Conservation (phyloP, 2,888 invertebrate species). For the Seira ritae region DNA sequence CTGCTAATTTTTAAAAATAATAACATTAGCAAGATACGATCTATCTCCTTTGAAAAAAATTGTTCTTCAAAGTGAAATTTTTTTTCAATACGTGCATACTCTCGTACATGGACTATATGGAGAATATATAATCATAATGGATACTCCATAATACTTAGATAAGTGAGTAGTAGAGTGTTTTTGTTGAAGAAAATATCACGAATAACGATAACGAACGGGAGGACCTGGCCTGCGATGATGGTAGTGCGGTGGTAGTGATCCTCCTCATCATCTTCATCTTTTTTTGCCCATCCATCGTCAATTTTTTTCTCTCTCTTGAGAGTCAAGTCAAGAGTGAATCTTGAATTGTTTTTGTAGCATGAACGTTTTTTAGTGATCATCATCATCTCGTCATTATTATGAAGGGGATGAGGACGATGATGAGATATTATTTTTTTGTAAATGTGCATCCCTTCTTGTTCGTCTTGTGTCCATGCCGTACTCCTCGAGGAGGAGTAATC, state of each 20-base stretch:
- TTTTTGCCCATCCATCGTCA: neutral
- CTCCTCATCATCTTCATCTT: neutral
- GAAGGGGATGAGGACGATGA: neutral
- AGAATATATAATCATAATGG: neutral
- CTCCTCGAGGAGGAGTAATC: neutral
- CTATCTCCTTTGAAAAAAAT: neutral
- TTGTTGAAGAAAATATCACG: neutral
- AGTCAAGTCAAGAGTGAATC: conserved; percentile 7
- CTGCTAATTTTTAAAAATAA: conserved; percentile 5
- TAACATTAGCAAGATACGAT: conserved; percentile 6
- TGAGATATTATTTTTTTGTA: conserved; percentile 1
- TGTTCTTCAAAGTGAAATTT: neutral
- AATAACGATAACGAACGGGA: neutral
- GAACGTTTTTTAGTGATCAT: conserved; percentile 11
- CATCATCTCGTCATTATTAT: conserved; percentile 1
- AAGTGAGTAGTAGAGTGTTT: neutral
- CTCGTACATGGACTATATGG: neutral
- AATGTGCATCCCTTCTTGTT: neutral
- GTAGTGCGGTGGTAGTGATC: too few relatives aligned
- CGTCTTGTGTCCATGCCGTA: conserved; percentile 7
- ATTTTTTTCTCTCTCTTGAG: neutral
- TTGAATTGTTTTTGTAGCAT: neutral
- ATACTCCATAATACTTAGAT: neutral
- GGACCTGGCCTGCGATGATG: neutral
- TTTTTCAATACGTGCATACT: neutral